phyloP scores from a whole-genome alignment of 2,113 vertebrate genomes.

The Tenrec ecaudatus region DNA sequence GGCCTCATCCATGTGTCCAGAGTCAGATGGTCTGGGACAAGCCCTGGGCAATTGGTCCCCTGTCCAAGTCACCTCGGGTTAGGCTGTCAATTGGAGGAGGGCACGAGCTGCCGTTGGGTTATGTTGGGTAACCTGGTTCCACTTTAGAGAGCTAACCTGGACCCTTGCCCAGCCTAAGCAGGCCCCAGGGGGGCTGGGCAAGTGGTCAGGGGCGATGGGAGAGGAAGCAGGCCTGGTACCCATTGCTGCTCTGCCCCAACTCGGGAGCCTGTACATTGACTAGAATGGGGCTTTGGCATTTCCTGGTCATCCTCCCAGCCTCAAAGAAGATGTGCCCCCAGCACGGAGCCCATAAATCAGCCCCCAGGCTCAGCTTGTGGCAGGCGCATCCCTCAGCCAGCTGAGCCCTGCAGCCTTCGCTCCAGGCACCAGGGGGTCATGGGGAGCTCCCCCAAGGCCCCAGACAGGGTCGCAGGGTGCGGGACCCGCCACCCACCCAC shows the following conservation, averaged over 20 bases:
- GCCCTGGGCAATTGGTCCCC: background rate
- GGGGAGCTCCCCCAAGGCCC: rapidly evolving
- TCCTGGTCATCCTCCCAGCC: background rate
- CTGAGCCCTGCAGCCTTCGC: background rate
- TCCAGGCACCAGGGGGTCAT: background rate
- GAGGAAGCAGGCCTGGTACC: background rate
- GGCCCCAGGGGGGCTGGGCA: too few relatives aligned
- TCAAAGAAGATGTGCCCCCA: background rate
- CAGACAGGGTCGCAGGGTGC: constrained; percentile 56
- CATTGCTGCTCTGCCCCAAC: background rate
- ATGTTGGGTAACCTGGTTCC: background rate
- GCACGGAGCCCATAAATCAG: constrained; percentile 23
- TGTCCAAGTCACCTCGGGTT: background rate
- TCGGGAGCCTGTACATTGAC: background rate
- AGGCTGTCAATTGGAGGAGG: background rate
- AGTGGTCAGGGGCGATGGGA: background rate
- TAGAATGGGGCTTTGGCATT: background rate
- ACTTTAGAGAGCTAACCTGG: background rate
- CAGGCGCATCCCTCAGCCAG: background rate
- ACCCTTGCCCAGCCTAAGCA: background rate
- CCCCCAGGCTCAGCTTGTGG: background rate
- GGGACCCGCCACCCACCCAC: constrained; percentile 58
- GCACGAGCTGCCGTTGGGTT: background rate
- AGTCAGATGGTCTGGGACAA: background rate
- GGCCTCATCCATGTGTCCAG: constrained; percentile 62